Evolutionary conservation across 2,113 vertebrate genomes (phyloP).

Genomic region (Daphoenositta chrysoptera): DNA sequence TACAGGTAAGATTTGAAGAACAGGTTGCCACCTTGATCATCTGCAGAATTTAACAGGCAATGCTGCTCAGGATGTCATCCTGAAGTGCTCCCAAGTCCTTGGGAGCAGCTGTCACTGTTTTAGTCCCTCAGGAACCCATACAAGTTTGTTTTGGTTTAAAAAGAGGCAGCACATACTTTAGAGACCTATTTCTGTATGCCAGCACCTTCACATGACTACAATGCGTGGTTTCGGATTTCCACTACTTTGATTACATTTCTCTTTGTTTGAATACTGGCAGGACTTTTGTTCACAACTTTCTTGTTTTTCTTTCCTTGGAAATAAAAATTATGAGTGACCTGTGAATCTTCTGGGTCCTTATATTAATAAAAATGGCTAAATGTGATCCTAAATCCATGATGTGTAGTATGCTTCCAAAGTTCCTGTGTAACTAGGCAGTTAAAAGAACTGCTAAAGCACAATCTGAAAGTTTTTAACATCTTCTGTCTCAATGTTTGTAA

Average conservation of each 20-base stretch:
- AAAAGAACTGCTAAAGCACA: not conserved
- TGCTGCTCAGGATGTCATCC: not conserved
- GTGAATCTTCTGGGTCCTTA: not conserved
- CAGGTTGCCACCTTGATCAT: not conserved
- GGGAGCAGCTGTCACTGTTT: not conserved
- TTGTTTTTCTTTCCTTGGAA: not conserved
- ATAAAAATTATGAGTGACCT: not conserved
- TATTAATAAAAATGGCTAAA: not conserved
- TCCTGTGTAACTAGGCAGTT: not conserved
- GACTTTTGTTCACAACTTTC: not conserved
- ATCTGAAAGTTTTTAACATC: not conserved
- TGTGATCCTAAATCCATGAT: not conserved
- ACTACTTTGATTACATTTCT: not conserved
- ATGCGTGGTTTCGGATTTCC: not conserved
- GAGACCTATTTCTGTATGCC: not conserved
- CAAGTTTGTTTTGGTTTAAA: not conserved
- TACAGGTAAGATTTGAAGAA: not conserved
- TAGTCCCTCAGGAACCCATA: not conserved
- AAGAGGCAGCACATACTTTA: not conserved
- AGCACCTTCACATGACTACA: not conserved
- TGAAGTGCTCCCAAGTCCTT: not conserved
- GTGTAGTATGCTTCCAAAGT: not conserved
- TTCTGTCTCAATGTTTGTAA: not conserved
- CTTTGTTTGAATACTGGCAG: not conserved
- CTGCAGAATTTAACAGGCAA: not conserved